phyloP scores from a whole-genome alignment of 2,113 vertebrate genomes.

The Pontoporia blainvillei region DNA sequence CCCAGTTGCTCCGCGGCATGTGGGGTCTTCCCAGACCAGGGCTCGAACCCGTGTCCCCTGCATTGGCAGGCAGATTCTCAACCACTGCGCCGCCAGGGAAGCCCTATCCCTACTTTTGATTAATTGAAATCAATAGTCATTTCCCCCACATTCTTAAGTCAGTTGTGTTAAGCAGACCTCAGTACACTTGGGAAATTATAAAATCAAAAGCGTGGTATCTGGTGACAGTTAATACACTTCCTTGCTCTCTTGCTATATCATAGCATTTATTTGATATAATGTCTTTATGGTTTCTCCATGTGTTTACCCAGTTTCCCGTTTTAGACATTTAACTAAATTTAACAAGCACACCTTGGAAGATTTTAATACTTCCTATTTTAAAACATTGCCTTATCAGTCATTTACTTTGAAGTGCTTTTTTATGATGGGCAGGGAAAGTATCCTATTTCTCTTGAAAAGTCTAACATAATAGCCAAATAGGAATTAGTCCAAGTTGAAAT shows the following conservation, averaged over 20 bases:
- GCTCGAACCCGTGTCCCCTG: no score
- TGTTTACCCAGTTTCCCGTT: not conserved
- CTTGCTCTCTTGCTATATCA: not conserved
- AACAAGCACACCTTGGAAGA: not conserved
- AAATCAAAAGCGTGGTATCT: not conserved
- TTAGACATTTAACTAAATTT: not conserved
- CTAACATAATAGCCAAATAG: not conserved
- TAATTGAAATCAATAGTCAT: not conserved
- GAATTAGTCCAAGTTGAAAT: not conserved
- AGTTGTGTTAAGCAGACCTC: not conserved
- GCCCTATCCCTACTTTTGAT: not conserved
- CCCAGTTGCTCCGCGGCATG: no score
- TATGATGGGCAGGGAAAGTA: not conserved
- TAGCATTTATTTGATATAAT: not conserved
- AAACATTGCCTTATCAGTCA: not conserved
- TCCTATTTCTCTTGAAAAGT: constrained; percentile 22
- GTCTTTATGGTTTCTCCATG: not conserved
- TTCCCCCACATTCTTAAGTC: not conserved
- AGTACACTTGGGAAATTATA: not conserved
- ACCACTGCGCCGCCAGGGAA: no score
- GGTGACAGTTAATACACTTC: not conserved
- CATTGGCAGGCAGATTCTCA: no score
- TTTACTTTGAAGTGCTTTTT: constrained; percentile 17
- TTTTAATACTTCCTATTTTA: constrained; percentile 11
- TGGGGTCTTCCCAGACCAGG: no score